A percentile compares a stretch with the other conserved stretches of the same genome.
Conservation (phyloP, 2,113 vertebrate species). For the Tringa solitaria region DNA sequence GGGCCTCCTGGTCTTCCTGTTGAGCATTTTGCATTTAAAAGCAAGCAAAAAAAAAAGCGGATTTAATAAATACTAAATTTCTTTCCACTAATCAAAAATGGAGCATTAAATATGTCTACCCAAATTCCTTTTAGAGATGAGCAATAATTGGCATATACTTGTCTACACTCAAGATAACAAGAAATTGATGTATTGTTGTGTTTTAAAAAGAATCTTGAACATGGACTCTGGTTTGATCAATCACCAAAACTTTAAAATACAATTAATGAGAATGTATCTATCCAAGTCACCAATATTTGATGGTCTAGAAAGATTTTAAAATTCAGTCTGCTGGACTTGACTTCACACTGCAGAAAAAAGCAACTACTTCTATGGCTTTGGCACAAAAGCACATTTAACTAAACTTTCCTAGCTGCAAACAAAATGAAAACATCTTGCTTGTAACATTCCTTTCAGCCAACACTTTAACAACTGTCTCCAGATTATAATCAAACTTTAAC, state of each 20-base stretch:
- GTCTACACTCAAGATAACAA: neutral
- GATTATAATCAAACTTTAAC: neutral
- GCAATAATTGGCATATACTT: neutral
- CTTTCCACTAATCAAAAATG: neutral
- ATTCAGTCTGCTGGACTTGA: neutral
- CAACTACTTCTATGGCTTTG: neutral
- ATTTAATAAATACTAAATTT: slow-evolving; percentile 53
- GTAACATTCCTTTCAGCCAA: neutral
- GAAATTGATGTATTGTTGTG: neutral
- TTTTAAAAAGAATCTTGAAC: neutral
- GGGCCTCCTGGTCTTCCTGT: neutral
- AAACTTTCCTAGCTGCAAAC: neutral
- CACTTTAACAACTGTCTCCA: neutral
- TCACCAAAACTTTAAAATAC: neutral
- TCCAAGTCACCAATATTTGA: neutral
- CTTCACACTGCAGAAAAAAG: neutral
- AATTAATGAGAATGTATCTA: neutral
- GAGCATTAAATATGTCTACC: neutral
- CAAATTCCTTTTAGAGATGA: neutral
- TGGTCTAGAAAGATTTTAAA: neutral
- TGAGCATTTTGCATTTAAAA: slow-evolving; percentile 18
- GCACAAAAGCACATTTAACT: neutral
- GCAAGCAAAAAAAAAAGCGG: neutral
- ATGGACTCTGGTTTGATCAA: neutral
- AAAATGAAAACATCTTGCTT: neutral